A percentile compares a stretch with the other conserved stretches of the same genome.
Evolutionary conservation across 1,140 invertebrate species (phyloP).

Genomic region (Drosophila hydei): DNA sequence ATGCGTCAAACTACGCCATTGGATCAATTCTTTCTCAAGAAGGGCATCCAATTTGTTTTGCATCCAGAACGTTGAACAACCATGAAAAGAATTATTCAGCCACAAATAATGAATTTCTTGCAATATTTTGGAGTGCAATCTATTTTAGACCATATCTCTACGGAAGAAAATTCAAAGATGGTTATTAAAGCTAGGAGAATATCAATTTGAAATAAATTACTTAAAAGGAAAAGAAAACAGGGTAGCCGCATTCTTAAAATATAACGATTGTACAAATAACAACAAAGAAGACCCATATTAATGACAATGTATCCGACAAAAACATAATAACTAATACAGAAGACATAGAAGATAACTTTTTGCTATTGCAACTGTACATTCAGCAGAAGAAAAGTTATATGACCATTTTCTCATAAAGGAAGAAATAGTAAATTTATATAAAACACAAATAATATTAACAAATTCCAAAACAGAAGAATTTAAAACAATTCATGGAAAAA

Average conservation of each 20-base stretch:
- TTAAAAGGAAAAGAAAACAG: constrained; percentile 36
- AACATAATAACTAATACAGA: constrained; percentile 28
- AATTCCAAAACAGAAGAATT: constrained; percentile 24
- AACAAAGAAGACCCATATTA: no score
- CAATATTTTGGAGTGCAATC: constrained; percentile 9
- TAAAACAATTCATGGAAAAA: constrained; percentile 11
- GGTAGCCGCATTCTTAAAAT: constrained; percentile 9
- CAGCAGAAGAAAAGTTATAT: constrained; percentile 33
- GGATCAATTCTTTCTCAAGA: constrained; percentile 15
- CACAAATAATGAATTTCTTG: constrained; percentile 11
- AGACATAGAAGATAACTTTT: constrained; percentile 17
- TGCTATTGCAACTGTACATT: constrained; percentile 40
- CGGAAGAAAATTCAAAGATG: constrained; percentile 10
- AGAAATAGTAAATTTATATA: constrained; percentile 44
- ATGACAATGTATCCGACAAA: constrained; percentile 16
- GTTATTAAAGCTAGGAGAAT: background rate
- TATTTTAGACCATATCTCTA: constrained; percentile 11
- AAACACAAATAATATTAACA: constrained; percentile 18
- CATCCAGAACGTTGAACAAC: constrained; percentile 25
- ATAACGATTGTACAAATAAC: constrained; percentile 3
- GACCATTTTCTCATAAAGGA: constrained; percentile 39
- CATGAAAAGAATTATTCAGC: background rate
- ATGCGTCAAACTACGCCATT: constrained; percentile 10
- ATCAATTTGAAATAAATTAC: constrained; percentile 34
- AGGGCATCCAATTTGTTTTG: constrained; percentile 29